Conservation (phyloP, 2,113 vertebrate species). For the Sapajus apella region DNA sequence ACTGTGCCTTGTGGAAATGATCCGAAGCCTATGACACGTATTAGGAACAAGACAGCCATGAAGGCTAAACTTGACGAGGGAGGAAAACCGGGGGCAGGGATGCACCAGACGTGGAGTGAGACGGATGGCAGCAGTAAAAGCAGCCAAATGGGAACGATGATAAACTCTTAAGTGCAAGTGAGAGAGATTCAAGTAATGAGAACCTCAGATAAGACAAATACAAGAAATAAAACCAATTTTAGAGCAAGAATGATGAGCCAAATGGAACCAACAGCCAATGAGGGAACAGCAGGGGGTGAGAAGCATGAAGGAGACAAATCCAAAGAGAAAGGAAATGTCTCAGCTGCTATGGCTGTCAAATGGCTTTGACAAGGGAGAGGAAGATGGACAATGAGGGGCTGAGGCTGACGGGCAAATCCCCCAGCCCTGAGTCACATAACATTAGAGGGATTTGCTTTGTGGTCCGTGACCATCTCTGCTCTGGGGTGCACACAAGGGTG, state of each 20-base stretch:
- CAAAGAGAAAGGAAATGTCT: conserved; percentile 47
- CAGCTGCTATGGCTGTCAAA: background rate
- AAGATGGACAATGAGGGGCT: background rate
- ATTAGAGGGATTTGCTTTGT: conserved; percentile 50
- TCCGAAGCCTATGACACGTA: background rate
- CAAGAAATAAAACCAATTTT: conserved; percentile 43
- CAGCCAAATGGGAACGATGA: background rate
- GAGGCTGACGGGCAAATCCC: background rate
- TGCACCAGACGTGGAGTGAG: background rate
- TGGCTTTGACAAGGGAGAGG: conserved; percentile 29
- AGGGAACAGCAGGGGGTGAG: background rate
- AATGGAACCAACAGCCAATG: background rate
- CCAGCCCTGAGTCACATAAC: background rate
- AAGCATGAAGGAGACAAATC: conserved; percentile 56
- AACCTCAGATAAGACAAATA: conserved; percentile 55
- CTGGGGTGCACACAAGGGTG: background rate
- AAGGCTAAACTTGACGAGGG: background rate
- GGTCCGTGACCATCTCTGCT: background rate
- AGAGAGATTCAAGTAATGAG: conserved; percentile 45
- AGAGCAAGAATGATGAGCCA: background rate
- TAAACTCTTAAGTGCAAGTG: background rate
- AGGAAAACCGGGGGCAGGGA: background rate
- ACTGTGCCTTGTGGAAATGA: background rate
- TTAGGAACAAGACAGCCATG: background rate
- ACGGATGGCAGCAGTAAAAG: background rate